Base-by-base conservation (phyloP, 2,797 vertebrate species). In the Otus scops region DNA sequence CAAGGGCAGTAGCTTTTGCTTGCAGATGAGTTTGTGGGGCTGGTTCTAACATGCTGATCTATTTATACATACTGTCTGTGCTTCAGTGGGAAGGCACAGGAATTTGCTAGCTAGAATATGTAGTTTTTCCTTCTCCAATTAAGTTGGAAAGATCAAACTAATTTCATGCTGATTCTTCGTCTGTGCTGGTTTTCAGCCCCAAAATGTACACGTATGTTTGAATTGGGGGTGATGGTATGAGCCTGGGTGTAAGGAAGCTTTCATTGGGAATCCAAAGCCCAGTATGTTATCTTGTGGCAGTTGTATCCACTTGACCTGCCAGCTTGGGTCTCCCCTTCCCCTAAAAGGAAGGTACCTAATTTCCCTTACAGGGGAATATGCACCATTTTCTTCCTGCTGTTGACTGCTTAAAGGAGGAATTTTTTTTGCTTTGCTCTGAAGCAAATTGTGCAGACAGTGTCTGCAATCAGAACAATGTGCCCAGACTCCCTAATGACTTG, bases 161-260 rank as follows among this genome's bases (percentile, higher is more conserved):
- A 65, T 79, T 93, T 77, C 26, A 6, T 36, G 51, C 57, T 60
- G 34, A 8, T 87, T 79, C 23, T 82, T 85, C 3, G 0, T 67
- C 70, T 54, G 67, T 64, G 34, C 75, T 87, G 65, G 27, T 73
- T 90, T 91, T 57, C 76, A 90, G 5, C 24, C n/a, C 34, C 57
- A 8, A 36, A 74, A 61, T 10, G 16, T 67, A 7, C 28, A 21
- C 0, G 0, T 12, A 0, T 26, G 22, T 48, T 68, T 67, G 41
- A 36, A 61, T 19, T 23, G 14, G 53, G 19, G 39, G 32, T 64
- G 7, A 1, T 2, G 30, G 9, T n/a, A 1, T 41, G 45, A 68
- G 48, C 15, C 34, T 5, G 7, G 61, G 41, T 50, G 27, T 54
- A 19, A 34, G 51, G 78, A 73, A 74, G 24, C 47, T 53, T 57